Evolutionary conservation across 2,888 invertebrate species (phyloP).

Genomic region (Aspidapion aeneum): DNA sequence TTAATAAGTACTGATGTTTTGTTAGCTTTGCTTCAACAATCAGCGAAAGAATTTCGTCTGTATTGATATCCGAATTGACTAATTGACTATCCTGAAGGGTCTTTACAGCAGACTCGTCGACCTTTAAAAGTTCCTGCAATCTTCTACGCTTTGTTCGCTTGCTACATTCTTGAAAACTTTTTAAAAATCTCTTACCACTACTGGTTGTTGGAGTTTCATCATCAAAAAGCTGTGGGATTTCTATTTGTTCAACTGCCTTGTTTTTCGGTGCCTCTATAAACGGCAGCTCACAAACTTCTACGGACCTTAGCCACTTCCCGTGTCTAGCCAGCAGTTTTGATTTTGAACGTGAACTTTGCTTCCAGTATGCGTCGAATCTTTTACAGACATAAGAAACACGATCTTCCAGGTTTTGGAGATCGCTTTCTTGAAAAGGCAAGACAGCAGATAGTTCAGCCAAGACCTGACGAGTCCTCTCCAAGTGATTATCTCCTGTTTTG

Average conservation of each 20-base stretch:
- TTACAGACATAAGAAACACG: background rate
- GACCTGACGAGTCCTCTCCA: background rate
- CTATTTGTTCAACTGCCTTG: background rate
- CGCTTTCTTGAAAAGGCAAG: background rate
- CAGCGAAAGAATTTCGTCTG: slow-evolving; percentile 4
- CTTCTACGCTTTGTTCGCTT: background rate
- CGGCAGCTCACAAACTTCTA: background rate
- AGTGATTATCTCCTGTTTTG: background rate
- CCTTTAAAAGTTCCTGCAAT: background rate
- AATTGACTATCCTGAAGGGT: background rate
- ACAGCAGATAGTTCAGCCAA: background rate
- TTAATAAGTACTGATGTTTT: slow-evolving; percentile 12
- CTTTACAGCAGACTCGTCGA: background rate
- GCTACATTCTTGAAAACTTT: slow-evolving; percentile 1
- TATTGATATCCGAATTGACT: background rate
- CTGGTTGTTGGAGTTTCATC: background rate
- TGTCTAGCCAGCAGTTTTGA: slow-evolving; percentile 1
- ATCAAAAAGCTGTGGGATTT: background rate
- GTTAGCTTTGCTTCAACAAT: slow-evolving; percentile 13
- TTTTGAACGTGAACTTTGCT: background rate
- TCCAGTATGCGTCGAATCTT: background rate
- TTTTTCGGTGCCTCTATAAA: no score
- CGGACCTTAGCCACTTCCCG: background rate
- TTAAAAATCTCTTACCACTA: background rate
- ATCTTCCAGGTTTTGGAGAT: background rate